Evolutionary conservation across 1,140 invertebrate genomes (phyloP).

Genomic region (Lucilia cuprina): DNA sequence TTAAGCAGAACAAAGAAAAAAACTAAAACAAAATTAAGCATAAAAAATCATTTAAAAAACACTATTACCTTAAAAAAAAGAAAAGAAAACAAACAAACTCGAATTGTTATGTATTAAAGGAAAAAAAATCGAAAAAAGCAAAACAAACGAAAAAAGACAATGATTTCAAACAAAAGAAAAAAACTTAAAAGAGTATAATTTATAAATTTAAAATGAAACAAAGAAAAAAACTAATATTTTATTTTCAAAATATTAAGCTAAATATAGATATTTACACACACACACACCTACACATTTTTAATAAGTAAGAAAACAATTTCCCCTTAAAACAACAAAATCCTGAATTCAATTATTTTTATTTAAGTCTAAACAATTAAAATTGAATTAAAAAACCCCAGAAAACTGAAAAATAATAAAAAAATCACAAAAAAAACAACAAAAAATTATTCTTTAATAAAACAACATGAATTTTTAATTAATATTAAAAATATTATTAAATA

Average conservation of each 20-base stretch:
- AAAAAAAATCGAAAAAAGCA: slow-evolving; percentile 42
- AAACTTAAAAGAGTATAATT: slow-evolving; percentile 8
- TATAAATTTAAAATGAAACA: background rate
- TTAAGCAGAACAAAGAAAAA: background rate
- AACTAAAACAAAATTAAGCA: background rate
- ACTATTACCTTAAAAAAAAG: slow-evolving; percentile 21
- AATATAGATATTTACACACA: slow-evolving; percentile 18
- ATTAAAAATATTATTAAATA: slow-evolving; percentile 26
- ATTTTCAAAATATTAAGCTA: slow-evolving; percentile 24
- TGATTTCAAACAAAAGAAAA: slow-evolving; percentile 13
- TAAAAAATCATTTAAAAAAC: slow-evolving; percentile 1
- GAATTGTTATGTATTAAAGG: slow-evolving; percentile 47
- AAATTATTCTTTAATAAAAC: background rate
- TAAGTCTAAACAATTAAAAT: slow-evolving; percentile 28
- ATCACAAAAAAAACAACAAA: slow-evolving; percentile 11
- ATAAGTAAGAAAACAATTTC: background rate
- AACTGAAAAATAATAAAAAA: slow-evolving; percentile 32
- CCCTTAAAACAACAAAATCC: background rate
- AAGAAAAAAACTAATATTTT: background rate
- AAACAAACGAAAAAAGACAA: slow-evolving; percentile 36
- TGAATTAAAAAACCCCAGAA: slow-evolving; percentile 18
- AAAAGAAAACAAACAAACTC: slow-evolving; percentile 43
- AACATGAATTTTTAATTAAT: slow-evolving; percentile 17
- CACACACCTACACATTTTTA: background rate
- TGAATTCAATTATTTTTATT: slow-evolving; percentile 36